These are phyloP conservation scores for Mimas tiliae DNA, from an alignment of 2,888 invertebrate genomes.

Conservation along the genomic window DNA sequence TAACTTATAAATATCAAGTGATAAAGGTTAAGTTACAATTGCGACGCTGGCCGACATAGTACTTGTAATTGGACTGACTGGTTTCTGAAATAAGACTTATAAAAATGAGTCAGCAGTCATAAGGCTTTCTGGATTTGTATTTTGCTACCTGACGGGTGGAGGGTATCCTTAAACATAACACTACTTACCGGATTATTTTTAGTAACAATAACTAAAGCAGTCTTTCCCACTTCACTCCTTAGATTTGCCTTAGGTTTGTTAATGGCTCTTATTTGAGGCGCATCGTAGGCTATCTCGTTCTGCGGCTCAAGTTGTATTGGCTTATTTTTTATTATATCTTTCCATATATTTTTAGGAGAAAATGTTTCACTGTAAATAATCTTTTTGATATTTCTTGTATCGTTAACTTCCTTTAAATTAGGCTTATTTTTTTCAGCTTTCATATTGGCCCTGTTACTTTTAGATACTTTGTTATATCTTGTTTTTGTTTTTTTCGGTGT, in stretches of 20 bases:
- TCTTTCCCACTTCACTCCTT: constrained; percentile 30
- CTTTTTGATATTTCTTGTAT: constrained; percentile 38
- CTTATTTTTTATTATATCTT: constrained; percentile 44
- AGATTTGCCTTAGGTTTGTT: constrained; percentile 18
- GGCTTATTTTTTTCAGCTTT: background rate
- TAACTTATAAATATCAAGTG: no score
- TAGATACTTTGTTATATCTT: constrained; percentile 32
- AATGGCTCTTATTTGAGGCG: constrained; percentile 14
- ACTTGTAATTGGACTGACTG: no score
- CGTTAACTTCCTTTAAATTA: constrained; percentile 4
- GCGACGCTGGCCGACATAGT: background rate
- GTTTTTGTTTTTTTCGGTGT: constrained; percentile 30
- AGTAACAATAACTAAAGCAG: constrained; percentile 33
- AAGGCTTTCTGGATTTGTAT: no score
- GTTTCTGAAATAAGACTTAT: no score
- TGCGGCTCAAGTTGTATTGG: constrained; percentile 41
- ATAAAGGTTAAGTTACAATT: no score
- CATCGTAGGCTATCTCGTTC: constrained; percentile 28
- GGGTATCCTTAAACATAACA: background rate
- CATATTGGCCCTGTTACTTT: constrained; percentile 10
- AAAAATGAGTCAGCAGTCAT: no score
- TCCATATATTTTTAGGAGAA: constrained; percentile 46
- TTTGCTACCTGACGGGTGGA: no score
- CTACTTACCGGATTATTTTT: constrained; percentile 32
- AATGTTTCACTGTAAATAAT: constrained; percentile 44